A percentile compares a stretch with the other conserved stretches of the same genome.
phyloP scores from a whole-genome alignment of 53 echinoderm and acorn worm species.

The Patiria pectinifera region DNA sequence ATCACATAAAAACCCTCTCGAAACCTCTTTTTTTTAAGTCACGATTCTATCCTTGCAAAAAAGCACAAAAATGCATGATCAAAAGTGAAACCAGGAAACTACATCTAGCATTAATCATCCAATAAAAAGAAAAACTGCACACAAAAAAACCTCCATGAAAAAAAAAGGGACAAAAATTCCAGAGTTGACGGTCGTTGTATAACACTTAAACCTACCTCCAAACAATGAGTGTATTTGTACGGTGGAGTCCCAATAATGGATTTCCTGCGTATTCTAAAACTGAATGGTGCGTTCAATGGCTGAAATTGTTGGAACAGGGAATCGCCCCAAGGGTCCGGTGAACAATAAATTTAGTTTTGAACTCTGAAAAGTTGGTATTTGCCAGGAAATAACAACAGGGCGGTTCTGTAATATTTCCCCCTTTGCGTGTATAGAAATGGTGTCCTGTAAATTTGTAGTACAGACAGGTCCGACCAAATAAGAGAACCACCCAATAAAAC shows the following conservation, averaged over 20 bases:
- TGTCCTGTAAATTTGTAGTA: background rate
- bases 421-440: background rate
- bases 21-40: background rate
- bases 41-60: background rate
- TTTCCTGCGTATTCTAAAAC: background rate
- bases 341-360: conserved; percentile 5
- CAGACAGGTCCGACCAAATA: background rate
- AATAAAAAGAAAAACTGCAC: background rate
- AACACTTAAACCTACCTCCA: background rate
- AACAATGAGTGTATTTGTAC: background rate
- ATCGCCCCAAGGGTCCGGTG: background rate
- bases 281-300: background rate
- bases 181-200: background rate
- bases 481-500: no score
- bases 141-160: background rate
- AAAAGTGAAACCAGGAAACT: conserved; percentile 7
- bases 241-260: background rate
- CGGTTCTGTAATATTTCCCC: background rate
- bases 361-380: background rate
- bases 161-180: background rate
- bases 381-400: background rate
- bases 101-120: background rate
- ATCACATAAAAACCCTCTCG: background rate
- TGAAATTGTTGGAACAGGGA: background rate
- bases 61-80: background rate